phyloP scores from a whole-genome alignment of 2,888 invertebrate species.

The Formica aserva region DNA sequence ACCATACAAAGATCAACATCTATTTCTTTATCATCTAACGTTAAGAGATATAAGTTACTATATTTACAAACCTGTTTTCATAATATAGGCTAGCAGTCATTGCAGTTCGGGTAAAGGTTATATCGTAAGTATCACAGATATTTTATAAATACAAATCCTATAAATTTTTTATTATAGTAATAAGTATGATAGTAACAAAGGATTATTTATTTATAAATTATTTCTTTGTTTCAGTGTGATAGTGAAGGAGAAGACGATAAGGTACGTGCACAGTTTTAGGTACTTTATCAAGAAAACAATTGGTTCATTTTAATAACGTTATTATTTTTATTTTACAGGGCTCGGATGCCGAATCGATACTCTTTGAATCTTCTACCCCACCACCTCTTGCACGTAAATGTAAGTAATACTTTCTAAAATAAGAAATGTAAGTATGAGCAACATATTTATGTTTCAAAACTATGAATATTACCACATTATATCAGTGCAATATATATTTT shows the following conservation, averaged over 20 bases:
- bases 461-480: neutral
- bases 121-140: constrained; percentile 92
- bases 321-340: constrained; percentile 86
- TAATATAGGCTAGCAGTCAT: constrained; percentile 94
- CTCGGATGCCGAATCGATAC: constrained; percentile 92
- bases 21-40: neutral
- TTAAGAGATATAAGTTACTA: constrained; percentile 11
- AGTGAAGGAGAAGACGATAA: constrained; percentile 97
- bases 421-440: neutral
- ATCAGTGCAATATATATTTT: neutral
- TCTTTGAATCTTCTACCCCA: constrained; percentile 89
- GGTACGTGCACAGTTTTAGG: constrained; percentile 88
- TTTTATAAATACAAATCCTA: constrained; percentile 11
- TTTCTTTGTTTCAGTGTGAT: constrained; percentile 94
- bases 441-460: neutral
- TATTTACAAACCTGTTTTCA: neutral
- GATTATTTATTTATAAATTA: constrained; percentile 66
- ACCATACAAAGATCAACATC: neutral
- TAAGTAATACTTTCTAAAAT: constrained; percentile 79
- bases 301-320: neutral
- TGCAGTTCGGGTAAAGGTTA: constrained; percentile 97
- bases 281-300: neutral
- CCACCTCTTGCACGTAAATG: constrained; percentile 88
- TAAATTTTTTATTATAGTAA: neutral
- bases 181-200: neutral